Evolutionary conservation across 2,888 invertebrate species (phyloP).

Genomic region (Ganaspis brasiliensis): DNA sequence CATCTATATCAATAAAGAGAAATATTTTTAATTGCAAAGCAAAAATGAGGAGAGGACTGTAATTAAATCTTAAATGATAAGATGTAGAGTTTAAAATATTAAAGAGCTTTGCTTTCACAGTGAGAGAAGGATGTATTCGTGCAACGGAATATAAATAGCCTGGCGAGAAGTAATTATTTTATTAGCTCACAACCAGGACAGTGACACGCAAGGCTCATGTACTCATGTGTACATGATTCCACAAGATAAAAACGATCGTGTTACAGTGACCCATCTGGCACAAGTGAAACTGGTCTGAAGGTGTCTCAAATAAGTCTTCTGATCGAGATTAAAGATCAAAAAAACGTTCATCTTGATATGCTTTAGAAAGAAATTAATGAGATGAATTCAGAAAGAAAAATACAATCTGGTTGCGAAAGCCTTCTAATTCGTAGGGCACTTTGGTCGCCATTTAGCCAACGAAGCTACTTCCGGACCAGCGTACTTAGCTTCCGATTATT

Average conservation of each 20-base stretch:
- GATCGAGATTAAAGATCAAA: slow-evolving; percentile 56
- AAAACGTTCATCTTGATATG: slow-evolving; percentile 55
- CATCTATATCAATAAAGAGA: too few species aligned
- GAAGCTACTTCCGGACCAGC: slow-evolving; percentile 43
- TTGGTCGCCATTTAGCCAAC: slow-evolving; percentile 26
- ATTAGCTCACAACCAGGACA: slow-evolving; percentile 48
- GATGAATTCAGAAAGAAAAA: neutral
- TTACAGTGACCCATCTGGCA: slow-evolving; percentile 60
- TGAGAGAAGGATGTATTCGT: too few species aligned
- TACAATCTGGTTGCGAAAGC: neutral
- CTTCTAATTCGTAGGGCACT: slow-evolving; percentile 28
- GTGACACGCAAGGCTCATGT: slow-evolving; percentile 51
- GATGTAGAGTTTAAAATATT: too few species aligned
- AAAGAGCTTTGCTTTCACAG: too few species aligned
- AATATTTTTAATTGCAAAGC: too few species aligned
- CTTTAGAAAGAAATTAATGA: slow-evolving; percentile 50
- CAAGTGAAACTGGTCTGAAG: slow-evolving; percentile 2
- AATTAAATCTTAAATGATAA: too few species aligned
- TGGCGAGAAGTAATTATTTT: slow-evolving; percentile 57
- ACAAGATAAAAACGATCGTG: slow-evolving; percentile 49
- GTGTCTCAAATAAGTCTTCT: slow-evolving; percentile 51
- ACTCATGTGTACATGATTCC: slow-evolving; percentile 36
- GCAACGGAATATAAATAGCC: slow-evolving; percentile 49
- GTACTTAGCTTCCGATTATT: slow-evolving; percentile 51
- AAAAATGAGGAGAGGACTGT: too few species aligned